Percentiles rank a stretch among this genome's conserved stretches.
These are phyloP conservation scores for Orussus abietinus DNA, from an alignment of 1,140 invertebrate genomes.

Conservation along the genomic window DNA sequence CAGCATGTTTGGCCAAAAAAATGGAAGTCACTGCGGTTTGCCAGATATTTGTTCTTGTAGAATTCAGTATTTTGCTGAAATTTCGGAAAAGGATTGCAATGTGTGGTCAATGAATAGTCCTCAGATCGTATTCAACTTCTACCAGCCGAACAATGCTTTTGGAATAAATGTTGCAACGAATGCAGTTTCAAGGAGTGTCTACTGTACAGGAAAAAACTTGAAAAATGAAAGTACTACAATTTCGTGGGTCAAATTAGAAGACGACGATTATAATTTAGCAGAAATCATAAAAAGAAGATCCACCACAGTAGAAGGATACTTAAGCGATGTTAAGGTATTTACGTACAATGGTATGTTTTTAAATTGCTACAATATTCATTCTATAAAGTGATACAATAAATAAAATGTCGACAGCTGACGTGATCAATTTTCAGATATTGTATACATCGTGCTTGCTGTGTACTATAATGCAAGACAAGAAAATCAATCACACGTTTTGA, in stretches of 20 bases:
- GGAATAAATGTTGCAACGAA: slow-evolving; percentile 22
- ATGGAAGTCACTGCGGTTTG: slow-evolving; percentile 28
- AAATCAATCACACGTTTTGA: slow-evolving; percentile 22
- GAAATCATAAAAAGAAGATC: not conserved
- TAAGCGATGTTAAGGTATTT: slow-evolving; percentile 27
- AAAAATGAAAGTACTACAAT: slow-evolving; percentile 21
- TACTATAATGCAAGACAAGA: slow-evolving; percentile 23
- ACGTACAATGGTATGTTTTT: slow-evolving; percentile 20
- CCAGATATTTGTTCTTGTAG: slow-evolving; percentile 28
- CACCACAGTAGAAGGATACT: slow-evolving; percentile 19
- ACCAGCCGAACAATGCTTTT: slow-evolving; percentile 14
- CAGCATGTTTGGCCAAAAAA: slow-evolving; percentile 22
- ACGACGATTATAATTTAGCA: not conserved
- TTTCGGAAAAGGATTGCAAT: slow-evolving; percentile 10
- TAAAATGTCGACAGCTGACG: not conserved
- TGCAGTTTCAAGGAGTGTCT: slow-evolving; percentile 17
- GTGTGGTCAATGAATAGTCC: slow-evolving; percentile 9
- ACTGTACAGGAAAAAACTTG: slow-evolving; percentile 14
- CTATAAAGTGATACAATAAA: not conserved
- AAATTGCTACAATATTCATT: slow-evolving; percentile 1
- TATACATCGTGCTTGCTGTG: slow-evolving; percentile 28
- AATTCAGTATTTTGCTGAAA: slow-evolving; percentile 23
- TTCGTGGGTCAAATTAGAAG: slow-evolving; percentile 16
- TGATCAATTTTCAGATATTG: slow-evolving; percentile 17
- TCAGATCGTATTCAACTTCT: slow-evolving; percentile 23